Percentiles rank a stretch among this genome's conserved stretches.
phyloP scores from a whole-genome alignment of 2,113 vertebrate species.

The Prionailurus bengalensis region DNA sequence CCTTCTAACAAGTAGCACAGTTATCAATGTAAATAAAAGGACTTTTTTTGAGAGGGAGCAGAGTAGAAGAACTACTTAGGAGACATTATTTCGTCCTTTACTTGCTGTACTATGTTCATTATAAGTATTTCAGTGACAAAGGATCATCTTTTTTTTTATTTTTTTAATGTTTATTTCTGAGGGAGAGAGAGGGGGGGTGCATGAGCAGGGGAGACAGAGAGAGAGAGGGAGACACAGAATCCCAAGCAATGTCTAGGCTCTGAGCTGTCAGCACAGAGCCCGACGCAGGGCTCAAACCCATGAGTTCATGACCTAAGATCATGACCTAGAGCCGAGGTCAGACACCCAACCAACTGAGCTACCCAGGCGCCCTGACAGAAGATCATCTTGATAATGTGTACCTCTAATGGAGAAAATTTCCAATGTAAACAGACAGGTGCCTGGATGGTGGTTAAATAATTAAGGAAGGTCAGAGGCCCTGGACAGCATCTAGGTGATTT shows the following conservation, averaged over 20 bases:
- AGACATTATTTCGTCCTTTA: neutral
- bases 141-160: neutral
- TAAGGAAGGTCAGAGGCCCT: neutral
- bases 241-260: no score
- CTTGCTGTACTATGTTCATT: neutral
- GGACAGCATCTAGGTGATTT: neutral
- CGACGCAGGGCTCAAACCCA: no score
- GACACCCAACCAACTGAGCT: no score
- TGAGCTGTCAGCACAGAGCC: no score
- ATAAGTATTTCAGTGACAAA: neutral
- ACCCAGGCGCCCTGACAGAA: neutral
- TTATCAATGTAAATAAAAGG: neutral
- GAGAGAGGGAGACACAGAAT: no score
- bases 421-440: rapidly evolving
- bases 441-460: neutral
- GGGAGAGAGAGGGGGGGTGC: no score
- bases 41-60: neutral
- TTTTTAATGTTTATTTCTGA: no score
- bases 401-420: neutral
- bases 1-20: neutral
- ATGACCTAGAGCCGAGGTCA: no score
- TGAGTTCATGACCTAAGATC: no score
- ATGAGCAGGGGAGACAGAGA: no score
- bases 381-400: neutral
- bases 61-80: neutral